Evolutionary conservation across 2,797 vertebrate genomes (phyloP).

Genomic region (Loris lydekkerianus): DNA sequence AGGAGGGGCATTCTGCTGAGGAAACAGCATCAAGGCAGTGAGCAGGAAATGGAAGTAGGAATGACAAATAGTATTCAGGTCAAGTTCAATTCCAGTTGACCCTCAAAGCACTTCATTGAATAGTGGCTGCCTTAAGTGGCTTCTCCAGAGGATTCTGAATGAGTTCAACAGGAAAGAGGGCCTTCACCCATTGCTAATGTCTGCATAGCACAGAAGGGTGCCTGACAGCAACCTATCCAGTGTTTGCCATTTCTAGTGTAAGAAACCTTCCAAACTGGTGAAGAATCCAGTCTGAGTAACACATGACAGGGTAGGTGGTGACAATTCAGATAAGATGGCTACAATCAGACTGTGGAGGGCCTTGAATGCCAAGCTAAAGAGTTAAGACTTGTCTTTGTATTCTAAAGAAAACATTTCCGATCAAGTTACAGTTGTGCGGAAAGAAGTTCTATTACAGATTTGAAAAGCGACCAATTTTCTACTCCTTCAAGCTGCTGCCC

Average conservation of each 20-base stretch:
- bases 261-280: background rate
- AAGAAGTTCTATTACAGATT: background rate
- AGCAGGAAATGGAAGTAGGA: background rate
- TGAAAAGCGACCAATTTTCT: background rate
- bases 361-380: background rate
- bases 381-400: constrained; percentile 63
- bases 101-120: background rate
- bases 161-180: background rate
- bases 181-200: background rate
- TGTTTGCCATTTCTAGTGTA: constrained; percentile 7
- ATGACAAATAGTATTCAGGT: background rate
- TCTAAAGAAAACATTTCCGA: constrained; percentile 41
- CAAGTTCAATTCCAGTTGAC: constrained; percentile 28
- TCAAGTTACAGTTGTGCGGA: constrained; percentile 42
- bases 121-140: background rate
- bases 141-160: background rate
- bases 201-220: background rate
- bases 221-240: background rate
- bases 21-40: background rate
- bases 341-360: background rate
- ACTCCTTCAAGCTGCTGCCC: background rate
- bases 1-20: background rate
- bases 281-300: background rate
- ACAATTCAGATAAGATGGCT: background rate
- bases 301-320: background rate